These are phyloP conservation scores for Eciton burchellii DNA, from an alignment of 1,140 invertebrate genomes.

Conservation along the genomic window DNA sequence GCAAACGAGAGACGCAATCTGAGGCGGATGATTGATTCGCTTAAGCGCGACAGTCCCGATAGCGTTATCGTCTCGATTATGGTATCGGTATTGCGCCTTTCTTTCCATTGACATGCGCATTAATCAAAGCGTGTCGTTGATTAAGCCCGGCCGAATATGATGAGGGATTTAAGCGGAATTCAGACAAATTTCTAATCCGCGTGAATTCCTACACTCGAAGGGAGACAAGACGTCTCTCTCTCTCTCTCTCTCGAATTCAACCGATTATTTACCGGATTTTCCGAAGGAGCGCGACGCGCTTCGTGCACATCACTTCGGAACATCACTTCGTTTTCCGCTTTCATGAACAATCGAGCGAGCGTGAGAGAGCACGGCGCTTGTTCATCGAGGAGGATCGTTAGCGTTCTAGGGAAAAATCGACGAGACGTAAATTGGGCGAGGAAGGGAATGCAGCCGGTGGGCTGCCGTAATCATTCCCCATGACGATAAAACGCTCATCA, in stretches of 20 bases:
- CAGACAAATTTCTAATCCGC: neutral
- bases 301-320: too few species aligned
- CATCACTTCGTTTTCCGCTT: too few species aligned
- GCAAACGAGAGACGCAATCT: neutral
- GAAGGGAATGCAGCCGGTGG: neutral
- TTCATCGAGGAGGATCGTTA: neutral
- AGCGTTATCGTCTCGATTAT: slow-evolving; percentile 12
- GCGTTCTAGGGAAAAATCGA: neutral
- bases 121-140: neutral
- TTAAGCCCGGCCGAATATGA: neutral
- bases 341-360: neutral
- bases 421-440: slow-evolving; percentile 3
- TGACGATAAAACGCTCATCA: slow-evolving; percentile 35
- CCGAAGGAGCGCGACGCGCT: too few species aligned
- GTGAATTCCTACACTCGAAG: neutral
- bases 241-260: too few species aligned
- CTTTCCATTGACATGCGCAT: neutral
- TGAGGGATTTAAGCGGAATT: neutral
- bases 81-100: neutral
- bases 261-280: too few species aligned
- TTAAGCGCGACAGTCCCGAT: neutral
- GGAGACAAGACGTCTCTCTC: neutral
- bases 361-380: neutral
- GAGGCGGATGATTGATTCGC: neutral
- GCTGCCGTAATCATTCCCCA: neutral